Percentiles rank a stretch among this genome's conserved stretches.
Evolutionary conservation across 2,113 vertebrate species (phyloP).

Genomic region (Chauna torquata): DNA sequence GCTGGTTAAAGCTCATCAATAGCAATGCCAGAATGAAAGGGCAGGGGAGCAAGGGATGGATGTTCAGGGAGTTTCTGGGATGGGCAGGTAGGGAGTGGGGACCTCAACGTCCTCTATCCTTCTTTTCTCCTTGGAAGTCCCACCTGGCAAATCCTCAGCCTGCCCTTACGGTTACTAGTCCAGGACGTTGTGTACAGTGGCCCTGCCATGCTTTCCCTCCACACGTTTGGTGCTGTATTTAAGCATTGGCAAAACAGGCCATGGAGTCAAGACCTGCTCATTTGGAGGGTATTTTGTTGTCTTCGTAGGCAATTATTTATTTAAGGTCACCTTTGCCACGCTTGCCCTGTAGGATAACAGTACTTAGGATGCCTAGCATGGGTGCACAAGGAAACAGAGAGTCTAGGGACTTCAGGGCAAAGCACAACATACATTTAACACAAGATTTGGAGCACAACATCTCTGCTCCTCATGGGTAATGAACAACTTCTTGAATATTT

Average conservation of each 20-base stretch:
- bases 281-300: not conserved
- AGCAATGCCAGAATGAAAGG: not conserved
- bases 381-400: not conserved
- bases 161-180: not conserved
- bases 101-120: not conserved
- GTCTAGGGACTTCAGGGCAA: not conserved
- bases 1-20: not conserved
- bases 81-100: not conserved
- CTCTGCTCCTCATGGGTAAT: not conserved
- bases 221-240: not conserved
- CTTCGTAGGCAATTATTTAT: not conserved
- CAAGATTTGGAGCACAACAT: not conserved
- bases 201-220: not conserved
- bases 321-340: not conserved
- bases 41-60: not conserved
- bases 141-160: not conserved
- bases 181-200: too few species aligned
- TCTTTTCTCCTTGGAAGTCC: not conserved
- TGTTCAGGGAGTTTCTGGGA: not conserved
- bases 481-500: not conserved
- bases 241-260: not conserved
- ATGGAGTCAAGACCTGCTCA: not conserved
- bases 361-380: not conserved
- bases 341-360: not conserved
- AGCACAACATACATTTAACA: rapidly evolving